phyloP scores from a whole-genome alignment of 2,888 invertebrate species.

The Adineta ricciae region DNA sequence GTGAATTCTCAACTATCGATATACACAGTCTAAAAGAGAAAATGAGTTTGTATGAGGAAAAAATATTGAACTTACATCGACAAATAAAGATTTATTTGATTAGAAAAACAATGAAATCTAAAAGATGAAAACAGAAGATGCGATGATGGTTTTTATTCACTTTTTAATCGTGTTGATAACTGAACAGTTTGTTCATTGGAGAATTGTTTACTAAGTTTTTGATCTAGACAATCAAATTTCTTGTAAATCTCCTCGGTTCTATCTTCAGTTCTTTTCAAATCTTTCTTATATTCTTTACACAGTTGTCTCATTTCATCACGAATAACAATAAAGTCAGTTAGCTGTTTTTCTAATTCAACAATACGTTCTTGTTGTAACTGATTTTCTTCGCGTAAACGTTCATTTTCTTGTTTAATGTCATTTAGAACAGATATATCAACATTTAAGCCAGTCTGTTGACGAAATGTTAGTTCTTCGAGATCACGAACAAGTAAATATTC shows the following conservation, averaged over 20 bases:
- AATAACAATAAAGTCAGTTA: neutral
- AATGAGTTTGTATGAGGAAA: neutral
- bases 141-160: neutral
- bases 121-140: neutral
- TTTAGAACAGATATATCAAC: conserved; percentile 2
- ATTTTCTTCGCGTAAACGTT: conserved; percentile 22
- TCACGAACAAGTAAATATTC: conserved; percentile 1
- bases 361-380: neutral
- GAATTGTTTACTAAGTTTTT: neutral
- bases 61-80: neutral
- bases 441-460: neutral
- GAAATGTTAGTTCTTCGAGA: conserved; percentile 5
- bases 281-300: neutral
- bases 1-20: too few relatives aligned
- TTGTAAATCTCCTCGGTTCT: neutral
- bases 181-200: neutral
- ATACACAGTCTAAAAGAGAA: neutral
- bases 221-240: neutral
- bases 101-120: too few relatives aligned
- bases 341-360: neutral
- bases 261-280: neutral
- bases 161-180: neutral
- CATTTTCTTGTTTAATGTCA: neutral
- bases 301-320: neutral
- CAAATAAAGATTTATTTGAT: neutral